These are phyloP conservation scores for Thysanoteuthis rhombus DNA, from an alignment of 2,888 invertebrate species.

Conservation along the genomic window DNA sequence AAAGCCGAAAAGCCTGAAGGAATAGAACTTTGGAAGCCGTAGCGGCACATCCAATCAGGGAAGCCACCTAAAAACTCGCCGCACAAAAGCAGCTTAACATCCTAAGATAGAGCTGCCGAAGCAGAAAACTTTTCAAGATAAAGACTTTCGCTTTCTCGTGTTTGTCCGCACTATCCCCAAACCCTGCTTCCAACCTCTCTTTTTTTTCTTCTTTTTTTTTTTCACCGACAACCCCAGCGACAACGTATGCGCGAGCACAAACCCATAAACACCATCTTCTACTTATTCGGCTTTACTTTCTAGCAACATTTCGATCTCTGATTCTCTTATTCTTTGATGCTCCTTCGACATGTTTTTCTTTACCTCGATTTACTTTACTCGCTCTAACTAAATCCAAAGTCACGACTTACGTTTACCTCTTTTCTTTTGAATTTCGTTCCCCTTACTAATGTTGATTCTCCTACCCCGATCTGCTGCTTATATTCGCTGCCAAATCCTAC, in stretches of 20 bases:
- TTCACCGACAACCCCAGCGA: not conserved
- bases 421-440: not conserved
- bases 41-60: not conserved
- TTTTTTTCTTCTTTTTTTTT: too few relatives aligned
- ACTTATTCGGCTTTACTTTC: not conserved
- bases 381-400: not conserved
- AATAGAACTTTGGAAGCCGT: not conserved
- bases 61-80: not conserved
- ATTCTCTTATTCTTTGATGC: not conserved
- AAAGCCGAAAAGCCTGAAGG: not conserved
- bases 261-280: not conserved
- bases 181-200: not conserved
- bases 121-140: constrained; percentile 12
- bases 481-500: too few relatives aligned
- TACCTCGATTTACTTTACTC: not conserved
- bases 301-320: not conserved
- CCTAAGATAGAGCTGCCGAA: not conserved
- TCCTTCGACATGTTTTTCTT: not conserved
- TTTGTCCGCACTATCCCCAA: not conserved
- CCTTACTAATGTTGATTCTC: not conserved
- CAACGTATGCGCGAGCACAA: not conserved
- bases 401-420: not conserved
- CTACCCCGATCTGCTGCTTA: too few relatives aligned
- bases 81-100: not conserved
- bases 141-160: not conserved